These are phyloP conservation scores for Bugulina stolonifera DNA, from an alignment of 2,888 invertebrate species.

Conservation along the genomic window DNA sequence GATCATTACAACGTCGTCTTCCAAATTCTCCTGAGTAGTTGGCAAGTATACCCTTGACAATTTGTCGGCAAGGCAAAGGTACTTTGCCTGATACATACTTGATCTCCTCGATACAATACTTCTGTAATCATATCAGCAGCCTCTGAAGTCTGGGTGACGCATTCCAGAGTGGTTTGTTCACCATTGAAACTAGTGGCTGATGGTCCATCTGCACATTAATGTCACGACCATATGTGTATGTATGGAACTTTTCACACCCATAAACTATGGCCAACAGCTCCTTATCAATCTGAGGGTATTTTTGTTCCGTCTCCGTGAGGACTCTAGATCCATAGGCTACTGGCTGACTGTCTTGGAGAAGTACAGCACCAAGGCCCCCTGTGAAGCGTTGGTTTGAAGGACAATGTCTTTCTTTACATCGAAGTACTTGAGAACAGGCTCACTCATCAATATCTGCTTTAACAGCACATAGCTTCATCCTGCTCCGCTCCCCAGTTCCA, in stretches of 20 bases:
- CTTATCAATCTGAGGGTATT: constrained; percentile 32
- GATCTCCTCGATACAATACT: not conserved
- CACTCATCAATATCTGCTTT: constrained; percentile 27
- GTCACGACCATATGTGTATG: constrained; percentile 30
- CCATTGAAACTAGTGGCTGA: constrained; percentile 30
- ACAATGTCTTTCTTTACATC: constrained; percentile 23
- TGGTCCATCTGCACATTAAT: constrained; percentile 31
- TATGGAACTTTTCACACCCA: constrained; percentile 30
- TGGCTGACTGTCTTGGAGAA: constrained; percentile 30
- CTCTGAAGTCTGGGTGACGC: constrained; percentile 30
- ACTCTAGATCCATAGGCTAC: constrained; percentile 32
- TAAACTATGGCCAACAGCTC: constrained; percentile 27
- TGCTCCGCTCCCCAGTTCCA: not conserved
- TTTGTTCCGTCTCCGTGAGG: constrained; percentile 30
- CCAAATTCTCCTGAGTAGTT: not conserved
- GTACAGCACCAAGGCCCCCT: constrained; percentile 29
- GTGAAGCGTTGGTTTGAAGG: constrained; percentile 29
- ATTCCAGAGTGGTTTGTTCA: constrained; percentile 27
- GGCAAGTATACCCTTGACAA: not conserved
- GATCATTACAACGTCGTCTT: not conserved
- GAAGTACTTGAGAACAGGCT: constrained; percentile 29
- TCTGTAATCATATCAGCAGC: constrained; percentile 27
- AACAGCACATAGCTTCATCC: not conserved
- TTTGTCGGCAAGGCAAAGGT: not conserved
- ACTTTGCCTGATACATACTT: not conserved